phyloP scores from a whole-genome alignment of 2,797 vertebrate genomes.

The Nannoperca obscura region DNA sequence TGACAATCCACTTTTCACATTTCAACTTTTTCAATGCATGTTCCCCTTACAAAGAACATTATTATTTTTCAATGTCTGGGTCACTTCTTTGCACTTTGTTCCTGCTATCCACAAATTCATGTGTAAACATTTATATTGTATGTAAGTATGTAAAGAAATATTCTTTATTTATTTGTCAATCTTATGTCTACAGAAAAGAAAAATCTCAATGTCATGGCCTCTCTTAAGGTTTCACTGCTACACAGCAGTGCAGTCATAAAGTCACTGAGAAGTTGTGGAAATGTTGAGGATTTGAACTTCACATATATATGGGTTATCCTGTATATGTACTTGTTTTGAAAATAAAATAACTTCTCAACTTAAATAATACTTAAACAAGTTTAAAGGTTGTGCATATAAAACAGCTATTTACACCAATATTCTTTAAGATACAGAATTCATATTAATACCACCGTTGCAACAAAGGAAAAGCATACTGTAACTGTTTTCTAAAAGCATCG shows the following conservation, averaged over 20 bases:
- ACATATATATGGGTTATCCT: background rate
- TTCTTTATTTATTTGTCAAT: constrained; percentile 6
- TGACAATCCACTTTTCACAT: background rate
- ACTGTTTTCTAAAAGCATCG: background rate
- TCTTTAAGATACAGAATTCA: background rate
- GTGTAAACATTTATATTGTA: background rate
- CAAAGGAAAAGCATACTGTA: background rate
- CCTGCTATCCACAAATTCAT: background rate
- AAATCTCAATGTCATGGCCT: background rate
- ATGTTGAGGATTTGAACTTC: constrained; percentile 13
- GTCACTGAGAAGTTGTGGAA: constrained; percentile 14
- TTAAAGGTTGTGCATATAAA: constrained; percentile 7
- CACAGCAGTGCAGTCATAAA: background rate
- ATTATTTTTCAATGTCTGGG: background rate
- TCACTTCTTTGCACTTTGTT: background rate
- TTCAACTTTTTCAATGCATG: background rate
- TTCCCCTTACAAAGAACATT: background rate
- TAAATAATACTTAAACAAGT: constrained; percentile 2
- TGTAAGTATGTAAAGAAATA: background rate
- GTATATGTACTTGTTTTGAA: constrained; percentile 9
- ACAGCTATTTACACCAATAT: background rate
- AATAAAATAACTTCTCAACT: constrained; percentile 7
- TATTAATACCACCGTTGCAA: background rate
- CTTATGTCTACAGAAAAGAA: constrained; percentile 10
- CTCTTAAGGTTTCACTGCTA: constrained; percentile 10